Evolutionary conservation across 2,113 vertebrate species (phyloP).

Genomic region (Sinocyclocheilus rhinocerous): DNA sequence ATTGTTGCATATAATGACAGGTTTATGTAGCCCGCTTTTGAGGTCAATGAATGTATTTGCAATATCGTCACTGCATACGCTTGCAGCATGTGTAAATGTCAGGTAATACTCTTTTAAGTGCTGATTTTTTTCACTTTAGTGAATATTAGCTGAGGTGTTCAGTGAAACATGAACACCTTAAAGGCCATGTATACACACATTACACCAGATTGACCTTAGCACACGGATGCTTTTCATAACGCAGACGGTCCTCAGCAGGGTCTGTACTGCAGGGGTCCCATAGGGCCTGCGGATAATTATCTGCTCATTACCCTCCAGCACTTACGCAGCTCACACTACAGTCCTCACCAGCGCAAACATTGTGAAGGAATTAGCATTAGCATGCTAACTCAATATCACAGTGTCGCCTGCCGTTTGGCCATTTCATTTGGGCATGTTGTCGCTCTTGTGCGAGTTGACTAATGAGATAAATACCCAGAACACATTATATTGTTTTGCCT

Average conservation of each 20-base stretch:
- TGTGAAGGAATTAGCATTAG: slow-evolving; percentile 29
- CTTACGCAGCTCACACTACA: not conserved
- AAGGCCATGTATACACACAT: slow-evolving; percentile 21
- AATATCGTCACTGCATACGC: not conserved
- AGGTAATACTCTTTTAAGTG: not conserved
- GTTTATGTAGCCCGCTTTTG: not conserved
- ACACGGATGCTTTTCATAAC: slow-evolving; percentile 2
- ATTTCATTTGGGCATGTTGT: slow-evolving; percentile 11
- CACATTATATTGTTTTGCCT: slow-evolving; percentile 48
- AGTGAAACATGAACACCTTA: slow-evolving; percentile 2
- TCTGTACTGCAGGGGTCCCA: slow-evolving; percentile 36
- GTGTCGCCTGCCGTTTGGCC: not conserved
- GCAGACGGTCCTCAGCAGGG: slow-evolving; percentile 15
- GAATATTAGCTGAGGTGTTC: not conserved
- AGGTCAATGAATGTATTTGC: slow-evolving; percentile 4
- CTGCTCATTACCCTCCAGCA: slow-evolving; percentile 29
- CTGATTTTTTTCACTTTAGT: not conserved
- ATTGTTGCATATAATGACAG: slow-evolving; percentile 3
- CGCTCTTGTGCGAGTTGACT: slow-evolving; percentile 10
- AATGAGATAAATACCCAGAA: slow-evolving; percentile 51
- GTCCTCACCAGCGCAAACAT: not conserved
- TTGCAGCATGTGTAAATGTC: slow-evolving; percentile 12
- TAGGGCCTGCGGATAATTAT: slow-evolving; percentile 23
- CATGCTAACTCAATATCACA: slow-evolving; percentile 21
- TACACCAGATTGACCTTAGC: slow-evolving; percentile 19